phyloP scores from a whole-genome alignment of 2,888 invertebrate genomes.

The Hymenopus coronatus region DNA sequence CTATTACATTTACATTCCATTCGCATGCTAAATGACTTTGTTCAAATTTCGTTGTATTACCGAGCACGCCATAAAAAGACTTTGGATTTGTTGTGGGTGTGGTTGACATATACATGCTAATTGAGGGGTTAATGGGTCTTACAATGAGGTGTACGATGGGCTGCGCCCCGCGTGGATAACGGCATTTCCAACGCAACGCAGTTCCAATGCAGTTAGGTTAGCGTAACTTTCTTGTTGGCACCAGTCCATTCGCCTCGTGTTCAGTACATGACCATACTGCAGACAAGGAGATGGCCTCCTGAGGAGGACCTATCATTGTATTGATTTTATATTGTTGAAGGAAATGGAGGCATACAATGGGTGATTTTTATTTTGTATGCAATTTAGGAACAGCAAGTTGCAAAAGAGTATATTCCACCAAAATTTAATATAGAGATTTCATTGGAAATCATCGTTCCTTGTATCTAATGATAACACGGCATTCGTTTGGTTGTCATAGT shows the following conservation, averaged over 20 bases:
- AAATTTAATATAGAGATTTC: no score
- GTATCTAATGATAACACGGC: no score
- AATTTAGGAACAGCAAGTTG: no score
- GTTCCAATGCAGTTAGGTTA: slow-evolving; percentile 1
- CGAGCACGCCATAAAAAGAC: no score
- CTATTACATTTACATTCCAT: no score
- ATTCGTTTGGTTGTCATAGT: no score
- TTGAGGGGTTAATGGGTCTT: background rate
- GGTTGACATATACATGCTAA: background rate
- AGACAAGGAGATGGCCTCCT: background rate
- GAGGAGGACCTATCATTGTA: background rate
- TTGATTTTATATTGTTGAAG: background rate
- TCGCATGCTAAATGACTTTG: no score
- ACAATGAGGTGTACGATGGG: background rate
- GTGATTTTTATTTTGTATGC: no score
- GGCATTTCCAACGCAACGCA: background rate
- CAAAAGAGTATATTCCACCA: no score
- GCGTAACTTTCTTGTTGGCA: slow-evolving; percentile 1
- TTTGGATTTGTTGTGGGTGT: background rate
- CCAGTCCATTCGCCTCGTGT: background rate
- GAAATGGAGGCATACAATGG: background rate
- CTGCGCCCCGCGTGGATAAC: background rate
- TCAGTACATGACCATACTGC: background rate
- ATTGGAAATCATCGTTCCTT: no score
- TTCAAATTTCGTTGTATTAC: no score